Evolutionary conservation across 1,140 invertebrate species (phyloP), one percentile per base, ranked within the genome.

Genomic region (Zaprionus africanus): DNA sequence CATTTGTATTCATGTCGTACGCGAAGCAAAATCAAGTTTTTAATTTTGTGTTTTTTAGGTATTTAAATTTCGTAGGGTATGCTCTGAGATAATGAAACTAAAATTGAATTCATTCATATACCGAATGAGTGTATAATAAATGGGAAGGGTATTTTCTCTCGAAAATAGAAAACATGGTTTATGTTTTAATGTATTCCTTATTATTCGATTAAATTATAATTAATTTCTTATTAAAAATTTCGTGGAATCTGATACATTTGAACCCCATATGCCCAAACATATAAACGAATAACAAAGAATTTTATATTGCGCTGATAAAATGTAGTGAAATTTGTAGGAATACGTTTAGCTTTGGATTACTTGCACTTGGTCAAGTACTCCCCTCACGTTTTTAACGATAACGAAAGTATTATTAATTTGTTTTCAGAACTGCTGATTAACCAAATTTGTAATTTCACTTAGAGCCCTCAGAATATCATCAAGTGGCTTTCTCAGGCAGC

Each of bases 401-500:
- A 51, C 1, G 4, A 24, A 19, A 22, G 19, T 63, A 34, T 15
- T 49, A 26, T 22, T 2, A 22, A 31, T 56, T 70, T 43, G 5
- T 36, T 19, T 26, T 46, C 7, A 7, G 41, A 9, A 7, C 41
- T 41, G 5, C 19, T 53, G 15, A 38, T 73, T 67, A 67, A 13
- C 26, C 19, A 34, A 73, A 43, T 26, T 68, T 54, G 15, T 57
- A 69, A 49, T 57, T 62, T 57, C 38, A 58, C 31, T 63, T 58
- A 19, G n/a, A 31, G 6, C 67, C 60, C 68, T 43, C 41, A 59
- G 24, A 59, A 41, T 59, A 38, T 17, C 2, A 36, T 68, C 34
- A 53, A 76, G 54, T 70, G 53, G 24, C 26, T 63, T 56, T 75
- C 59, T 60, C 66, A 64, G 31, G 66, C 43, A 56, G 36, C 24